These are phyloP conservation scores for Etia nguti DNA, from an alignment of 2,113 vertebrate species.

Conservation along the genomic window DNA sequence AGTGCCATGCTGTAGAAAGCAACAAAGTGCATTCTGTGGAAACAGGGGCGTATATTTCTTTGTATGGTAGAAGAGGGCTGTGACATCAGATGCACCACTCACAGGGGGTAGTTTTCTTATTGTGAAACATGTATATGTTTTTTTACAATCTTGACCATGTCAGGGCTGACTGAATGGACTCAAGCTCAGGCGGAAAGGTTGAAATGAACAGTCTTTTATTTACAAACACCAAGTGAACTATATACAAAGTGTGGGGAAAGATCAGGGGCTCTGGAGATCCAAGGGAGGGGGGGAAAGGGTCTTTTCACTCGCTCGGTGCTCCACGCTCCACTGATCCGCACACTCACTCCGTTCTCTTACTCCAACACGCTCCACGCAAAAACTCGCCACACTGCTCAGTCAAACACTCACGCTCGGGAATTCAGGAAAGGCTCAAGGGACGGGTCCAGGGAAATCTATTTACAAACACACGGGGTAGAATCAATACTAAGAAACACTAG, in stretches of 20 bases:
- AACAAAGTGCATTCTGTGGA: slow-evolving; percentile 21
- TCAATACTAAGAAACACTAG: no score
- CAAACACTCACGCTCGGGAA: not conserved
- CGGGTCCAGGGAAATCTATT: not conserved
- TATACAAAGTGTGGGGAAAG: not conserved
- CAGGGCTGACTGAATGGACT: not conserved
- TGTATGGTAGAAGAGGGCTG: not conserved
- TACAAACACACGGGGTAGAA: not conserved
- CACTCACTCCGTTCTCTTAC: not conserved
- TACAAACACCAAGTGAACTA: not conserved
- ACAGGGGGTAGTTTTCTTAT: not conserved
- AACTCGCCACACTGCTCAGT: not conserved
- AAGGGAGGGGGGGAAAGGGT: not conserved
- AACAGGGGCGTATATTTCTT: slow-evolving; percentile 9
- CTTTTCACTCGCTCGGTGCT: not conserved
- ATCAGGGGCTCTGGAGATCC: not conserved
- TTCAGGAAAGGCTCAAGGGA: not conserved
- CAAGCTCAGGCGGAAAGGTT: not conserved
- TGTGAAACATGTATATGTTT: not conserved
- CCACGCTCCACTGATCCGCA: not conserved
- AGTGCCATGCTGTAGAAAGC: slow-evolving; percentile 5
- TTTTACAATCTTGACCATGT: not conserved
- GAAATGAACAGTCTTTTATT: not conserved
- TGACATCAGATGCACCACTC: not conserved
- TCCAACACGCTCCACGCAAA: not conserved